phyloP scores from a whole-genome alignment of 2,113 vertebrate species.

The Xerus inauris region DNA sequence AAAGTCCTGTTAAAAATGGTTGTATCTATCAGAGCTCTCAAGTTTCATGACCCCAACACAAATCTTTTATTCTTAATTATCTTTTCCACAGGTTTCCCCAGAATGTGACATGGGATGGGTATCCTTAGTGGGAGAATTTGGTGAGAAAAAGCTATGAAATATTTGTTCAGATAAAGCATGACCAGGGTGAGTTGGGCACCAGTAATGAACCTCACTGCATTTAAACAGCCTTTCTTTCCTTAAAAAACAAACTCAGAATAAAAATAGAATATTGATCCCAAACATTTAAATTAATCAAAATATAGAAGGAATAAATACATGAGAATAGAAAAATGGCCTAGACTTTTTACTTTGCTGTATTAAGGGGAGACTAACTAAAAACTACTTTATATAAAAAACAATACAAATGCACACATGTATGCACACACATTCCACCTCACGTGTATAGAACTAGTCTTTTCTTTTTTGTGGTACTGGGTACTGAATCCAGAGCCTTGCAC shows the following conservation, averaged over 20 bases:
- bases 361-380: neutral
- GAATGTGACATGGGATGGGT: neutral
- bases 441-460: neutral
- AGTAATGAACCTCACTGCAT: neutral
- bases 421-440: neutral
- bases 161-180: constrained; percentile 36
- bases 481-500: neutral
- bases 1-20: neutral
- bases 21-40: neutral
- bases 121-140: neutral
- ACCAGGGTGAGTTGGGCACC: neutral
- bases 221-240: constrained; percentile 43
- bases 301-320: constrained; percentile 11
- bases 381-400: neutral
- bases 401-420: neutral
- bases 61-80: neutral
- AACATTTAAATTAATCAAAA: constrained; percentile 43
- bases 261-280: neutral
- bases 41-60: neutral
- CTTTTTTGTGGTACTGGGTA: neutral
- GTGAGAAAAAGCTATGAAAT: constrained; percentile 45
- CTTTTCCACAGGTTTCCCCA: neutral
- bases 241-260: neutral
- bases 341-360: neutral
- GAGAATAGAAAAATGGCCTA: neutral